phyloP scores from a whole-genome alignment of 1,140 invertebrate species.

The Drosophila varians region DNA sequence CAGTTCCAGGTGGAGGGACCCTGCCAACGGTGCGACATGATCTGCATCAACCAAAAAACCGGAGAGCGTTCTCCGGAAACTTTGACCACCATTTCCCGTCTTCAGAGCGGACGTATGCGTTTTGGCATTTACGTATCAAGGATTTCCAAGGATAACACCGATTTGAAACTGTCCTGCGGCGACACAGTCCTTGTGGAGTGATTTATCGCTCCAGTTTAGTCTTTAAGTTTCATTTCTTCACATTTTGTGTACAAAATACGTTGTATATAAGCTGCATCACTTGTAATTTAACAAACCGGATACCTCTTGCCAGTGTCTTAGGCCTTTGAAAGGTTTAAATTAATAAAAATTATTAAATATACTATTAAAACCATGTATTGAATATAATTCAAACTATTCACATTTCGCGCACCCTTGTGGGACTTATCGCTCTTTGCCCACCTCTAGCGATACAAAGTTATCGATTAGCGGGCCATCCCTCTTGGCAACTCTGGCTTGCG shows the following conservation, averaged over 20 bases:
- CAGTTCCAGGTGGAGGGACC: constrained; percentile 88
- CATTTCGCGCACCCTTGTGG: too few relatives aligned
- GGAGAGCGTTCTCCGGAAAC: constrained; percentile 92
- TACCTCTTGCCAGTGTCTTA: constrained; percentile 42
- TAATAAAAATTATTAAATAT: not conserved
- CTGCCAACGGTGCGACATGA: constrained; percentile 96
- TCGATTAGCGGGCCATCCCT: too few relatives aligned
- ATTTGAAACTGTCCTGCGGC: constrained; percentile 35
- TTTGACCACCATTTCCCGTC: constrained; percentile 90
- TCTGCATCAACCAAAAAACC: constrained; percentile 94
- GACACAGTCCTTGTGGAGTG: constrained; percentile 33
- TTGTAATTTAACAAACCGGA: not conserved
- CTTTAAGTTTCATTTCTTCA: not conserved
- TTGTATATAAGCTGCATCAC: not conserved
- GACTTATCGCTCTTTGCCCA: too few relatives aligned
- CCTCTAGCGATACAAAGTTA: too few relatives aligned
- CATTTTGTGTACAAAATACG: not conserved
- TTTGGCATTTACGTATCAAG: constrained; percentile 90
- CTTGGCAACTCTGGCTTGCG: not conserved
- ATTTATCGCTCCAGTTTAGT: not conserved
- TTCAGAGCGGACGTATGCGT: constrained; percentile 89
- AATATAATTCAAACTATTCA: too few relatives aligned
- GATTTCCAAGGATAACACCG: not conserved
- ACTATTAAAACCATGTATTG: too few relatives aligned
- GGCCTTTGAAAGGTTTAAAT: constrained; percentile 4